Percentiles rank a stretch among this genome's conserved stretches.
These are phyloP conservation scores for Alethe castanea DNA, from an alignment of 2,113 vertebrate genomes.

Conservation along the genomic window DNA sequence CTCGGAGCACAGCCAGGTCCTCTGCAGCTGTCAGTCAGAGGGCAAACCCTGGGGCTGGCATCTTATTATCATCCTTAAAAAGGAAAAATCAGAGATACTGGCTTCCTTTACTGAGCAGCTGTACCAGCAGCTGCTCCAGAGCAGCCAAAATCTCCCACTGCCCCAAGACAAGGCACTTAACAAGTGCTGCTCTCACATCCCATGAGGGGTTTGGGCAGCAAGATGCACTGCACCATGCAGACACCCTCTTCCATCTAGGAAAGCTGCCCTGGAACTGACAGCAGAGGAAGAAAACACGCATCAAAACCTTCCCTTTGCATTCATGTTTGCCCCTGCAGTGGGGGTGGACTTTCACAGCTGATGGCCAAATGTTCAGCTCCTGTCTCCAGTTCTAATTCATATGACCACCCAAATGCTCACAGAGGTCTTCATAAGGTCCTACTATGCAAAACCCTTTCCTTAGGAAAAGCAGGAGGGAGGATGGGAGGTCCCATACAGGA, in stretches of 20 bases:
- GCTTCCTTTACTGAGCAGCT: neutral
- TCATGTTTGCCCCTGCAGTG: rapidly evolving
- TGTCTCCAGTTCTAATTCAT: rapidly evolving
- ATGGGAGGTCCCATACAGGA: rapidly evolving
- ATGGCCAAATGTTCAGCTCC: neutral
- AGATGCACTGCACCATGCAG: rapidly evolving
- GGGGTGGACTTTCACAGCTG: neutral
- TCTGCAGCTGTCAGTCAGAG: rapidly evolving
- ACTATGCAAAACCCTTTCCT: neutral
- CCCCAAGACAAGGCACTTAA: neutral
- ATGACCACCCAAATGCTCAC: rapidly evolving
- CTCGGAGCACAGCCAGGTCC: neutral
- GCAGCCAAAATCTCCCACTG: neutral
- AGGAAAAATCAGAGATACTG: neutral
- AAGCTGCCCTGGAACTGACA: neutral
- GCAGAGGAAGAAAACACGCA: neutral
- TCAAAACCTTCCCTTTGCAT: neutral
- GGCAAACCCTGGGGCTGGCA: neutral
- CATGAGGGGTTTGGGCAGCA: rapidly evolving
- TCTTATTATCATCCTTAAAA: neutral
- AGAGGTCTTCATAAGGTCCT: neutral
- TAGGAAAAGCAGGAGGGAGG: neutral
- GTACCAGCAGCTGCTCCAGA: neutral
- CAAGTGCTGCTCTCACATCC: rapidly evolving
- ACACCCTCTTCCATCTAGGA: neutral